A percentile compares a stretch with the other conserved stretches of the same genome.
These are phyloP conservation scores for Amblyteles armatorius DNA, from an alignment of 2,888 invertebrate species.

Conservation along the genomic window DNA sequence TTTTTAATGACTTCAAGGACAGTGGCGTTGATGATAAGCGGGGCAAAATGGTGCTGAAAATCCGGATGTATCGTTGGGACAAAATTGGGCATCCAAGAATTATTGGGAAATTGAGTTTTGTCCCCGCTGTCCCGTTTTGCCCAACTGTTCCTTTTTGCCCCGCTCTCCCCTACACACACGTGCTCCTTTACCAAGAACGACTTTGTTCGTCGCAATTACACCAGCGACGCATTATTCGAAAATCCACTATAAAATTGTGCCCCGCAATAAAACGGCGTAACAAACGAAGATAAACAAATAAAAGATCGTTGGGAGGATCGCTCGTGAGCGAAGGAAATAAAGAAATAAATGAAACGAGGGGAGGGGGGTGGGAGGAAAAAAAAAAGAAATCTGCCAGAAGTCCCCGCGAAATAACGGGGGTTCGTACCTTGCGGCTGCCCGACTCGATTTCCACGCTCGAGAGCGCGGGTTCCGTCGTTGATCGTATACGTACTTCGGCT, in stretches of 20 bases:
- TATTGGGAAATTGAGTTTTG: no score
- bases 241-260: slow-evolving; percentile 30
- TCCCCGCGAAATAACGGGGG: slow-evolving; percentile 63
- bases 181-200: slow-evolving; percentile 22
- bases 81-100: no score
- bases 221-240: slow-evolving; percentile 12
- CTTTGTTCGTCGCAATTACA: slow-evolving; percentile 44
- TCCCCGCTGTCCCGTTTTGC: no score
- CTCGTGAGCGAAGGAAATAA: slow-evolving; percentile 46
- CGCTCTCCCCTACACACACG: neutral
- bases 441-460: slow-evolving; percentile 59
- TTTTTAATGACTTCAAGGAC: no score
- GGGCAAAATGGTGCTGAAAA: no score
- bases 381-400: slow-evolving; percentile 68
- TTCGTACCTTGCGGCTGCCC: slow-evolving; percentile 58
- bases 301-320: neutral
- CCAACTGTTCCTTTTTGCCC: no score
- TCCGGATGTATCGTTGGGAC: no score
- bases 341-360: slow-evolving; percentile 60
- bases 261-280: slow-evolving; percentile 43
- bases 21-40: no score
- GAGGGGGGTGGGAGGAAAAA: slow-evolving; percentile 32
- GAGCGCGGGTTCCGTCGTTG: slow-evolving; percentile 25
- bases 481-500: slow-evolving; percentile 54
- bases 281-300: slow-evolving; percentile 21